A percentile compares a stretch with the other conserved stretches of the same genome.
Conservation (phyloP, 1,140 invertebrate genomes). For the Cotesia typhae region DNA sequence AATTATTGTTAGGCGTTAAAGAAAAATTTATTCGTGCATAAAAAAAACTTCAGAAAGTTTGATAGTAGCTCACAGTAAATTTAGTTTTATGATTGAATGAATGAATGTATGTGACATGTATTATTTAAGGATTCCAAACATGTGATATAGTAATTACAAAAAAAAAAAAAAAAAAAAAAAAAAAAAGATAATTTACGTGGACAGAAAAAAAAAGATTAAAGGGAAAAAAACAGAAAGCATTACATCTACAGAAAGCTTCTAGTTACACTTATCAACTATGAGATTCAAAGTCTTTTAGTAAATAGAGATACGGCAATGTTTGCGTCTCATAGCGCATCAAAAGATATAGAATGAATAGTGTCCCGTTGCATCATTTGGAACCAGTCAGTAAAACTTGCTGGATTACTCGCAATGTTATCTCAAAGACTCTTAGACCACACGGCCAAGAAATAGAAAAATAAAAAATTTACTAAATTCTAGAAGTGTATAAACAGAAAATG, state of each 20-base stretch:
- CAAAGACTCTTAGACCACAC: background rate
- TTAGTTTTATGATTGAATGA: no score
- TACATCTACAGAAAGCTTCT: background rate
- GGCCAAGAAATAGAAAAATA: background rate
- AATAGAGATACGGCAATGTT: slow-evolving; percentile 60
- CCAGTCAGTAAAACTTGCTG: background rate
- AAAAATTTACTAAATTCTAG: slow-evolving; percentile 10
- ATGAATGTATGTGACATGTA: no score
- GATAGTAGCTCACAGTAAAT: no score
- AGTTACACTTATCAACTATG: slow-evolving; percentile 54
- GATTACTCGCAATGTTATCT: background rate
- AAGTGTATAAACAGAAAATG: background rate
- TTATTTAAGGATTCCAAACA: no score
- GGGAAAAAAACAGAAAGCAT: slow-evolving; percentile 11
- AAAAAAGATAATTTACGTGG: slow-evolving; percentile 1
- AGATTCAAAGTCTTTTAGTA: slow-evolving; percentile 60
- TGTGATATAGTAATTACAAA: background rate
- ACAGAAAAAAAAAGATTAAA: slow-evolving; percentile 19
- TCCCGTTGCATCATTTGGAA: background rate
- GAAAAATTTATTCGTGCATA: no score
- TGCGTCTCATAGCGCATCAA: slow-evolving; percentile 61
- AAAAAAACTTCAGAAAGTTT: no score
- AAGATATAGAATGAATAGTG: slow-evolving; percentile 58
- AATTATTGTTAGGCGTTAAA: no score
- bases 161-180: slow-evolving; percentile 23